Base-by-base conservation (phyloP, 1,140 invertebrate genomes). In the Helicoverpa armigera region DNA sequence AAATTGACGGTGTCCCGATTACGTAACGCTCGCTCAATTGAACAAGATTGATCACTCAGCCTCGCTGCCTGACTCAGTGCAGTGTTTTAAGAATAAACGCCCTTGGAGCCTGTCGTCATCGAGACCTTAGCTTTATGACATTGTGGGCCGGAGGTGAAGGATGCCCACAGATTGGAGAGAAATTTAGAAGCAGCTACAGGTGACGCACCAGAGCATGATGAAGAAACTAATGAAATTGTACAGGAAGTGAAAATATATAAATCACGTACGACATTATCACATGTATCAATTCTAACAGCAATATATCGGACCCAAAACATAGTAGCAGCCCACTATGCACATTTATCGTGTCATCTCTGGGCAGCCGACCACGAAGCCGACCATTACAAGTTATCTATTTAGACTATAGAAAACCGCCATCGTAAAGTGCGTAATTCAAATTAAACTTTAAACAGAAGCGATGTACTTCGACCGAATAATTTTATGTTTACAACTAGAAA, bases 401-500 rank as follows among this genome's bases (percentile, higher is more conserved):
- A 79, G 63, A 79, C 35, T 65, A 79, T 79, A 79, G 48, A 69
- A 70, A 70, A 70, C 18, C 67, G 50, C 67, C 67, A 70, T 54
- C 31, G 75, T 78, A 77, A 29, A 78, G 18, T 48, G 67, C 67
- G 50, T 70, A 79, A 79, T 54, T 77, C 61, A 69, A 70, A 79
- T 79, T 79, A 79, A 79, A 74, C 31, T 58, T 74, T 58, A 56
- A 74, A 74, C 70, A 58, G 70, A 73, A 65, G 67, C 65, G 63
- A 70, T 65, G 65, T 67, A 58, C 53, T 65, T 78, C 82, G 80
- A 84, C 85, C 80, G 86, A 88, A 87, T 90, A 89, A 89, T 86
- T 82, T 85, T 82, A 87, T 89, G 60, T 92, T 89, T 92, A 92
- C 89, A 91, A 89, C 87, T 90, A 91, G 91, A 92, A 92, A 92